Evolutionary conservation across 2,888 invertebrate genomes (phyloP), one percentile per base, ranked within the genome.

Genomic region (Trichopria drosophilae): DNA sequence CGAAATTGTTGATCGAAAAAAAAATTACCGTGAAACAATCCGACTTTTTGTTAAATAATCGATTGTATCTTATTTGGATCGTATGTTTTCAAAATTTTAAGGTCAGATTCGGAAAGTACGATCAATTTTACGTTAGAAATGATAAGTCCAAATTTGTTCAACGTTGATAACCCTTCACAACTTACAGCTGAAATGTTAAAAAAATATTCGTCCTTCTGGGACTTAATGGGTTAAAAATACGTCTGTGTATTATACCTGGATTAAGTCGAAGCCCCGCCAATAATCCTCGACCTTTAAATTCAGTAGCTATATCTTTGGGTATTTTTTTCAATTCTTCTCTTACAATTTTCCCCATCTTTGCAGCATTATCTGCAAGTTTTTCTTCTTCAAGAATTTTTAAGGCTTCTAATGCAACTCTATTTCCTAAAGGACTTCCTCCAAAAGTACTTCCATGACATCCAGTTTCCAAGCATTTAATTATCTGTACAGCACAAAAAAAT

Each of bases 391-490:
- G 64, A 28, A 90, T 84, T 71, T 85, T 79, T 2, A 93, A 74
- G 3, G 90, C 85, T 39, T 85, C 85, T 36, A 88, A 80, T 1
- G 88, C 90, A 1, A 93, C 82, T 68, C 81, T 82, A 56, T 85
- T 86, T 0, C 85, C 90, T 15, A 93, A 74, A 1, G 91, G 89
- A 75, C 90, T 92, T 1, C 91, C 91, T 6, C 91, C 91, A 64
- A 87, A 92, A 0, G 91, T 93, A 1, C 90, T 90, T 13, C 91
- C 90, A 69, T 93, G 91, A 3, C 80, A 79, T 22, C 81, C 80
- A 7, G 66, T 60, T 32, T 73, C 69, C 44, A 75, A 41, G 7
- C 65, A 63, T n/a, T 67, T 44, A 44, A 74, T 66, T 44, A 72
- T 64, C 74, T 74, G 45, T n/a, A n/a, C n/a, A n/a, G n/a, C n/a